Base-by-base conservation (phyloP, 2,113 vertebrate species). In the Passer domesticus region DNA sequence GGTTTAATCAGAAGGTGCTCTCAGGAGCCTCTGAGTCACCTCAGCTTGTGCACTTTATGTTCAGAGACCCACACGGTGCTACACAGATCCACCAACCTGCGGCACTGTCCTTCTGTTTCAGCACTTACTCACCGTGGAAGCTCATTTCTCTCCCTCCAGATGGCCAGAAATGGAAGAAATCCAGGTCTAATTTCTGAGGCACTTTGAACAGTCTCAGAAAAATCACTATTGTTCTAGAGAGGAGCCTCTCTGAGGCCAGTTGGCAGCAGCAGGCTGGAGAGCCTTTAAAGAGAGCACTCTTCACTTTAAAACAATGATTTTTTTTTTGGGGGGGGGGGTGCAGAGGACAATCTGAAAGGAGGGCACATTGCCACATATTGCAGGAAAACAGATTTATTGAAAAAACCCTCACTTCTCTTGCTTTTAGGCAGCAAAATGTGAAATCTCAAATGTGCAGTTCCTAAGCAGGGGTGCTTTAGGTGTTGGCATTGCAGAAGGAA, bases 141-240 rank as follows among this genome's bases (percentile, higher is more conserved):
- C 73, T 95, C 92, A 53, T 94, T 97, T 96, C 90, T 92, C 64
- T 93, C 69, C 88, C 92, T 96, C 95, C 96, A 97, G 95, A 96
- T 96, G 95, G 95, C 85, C 94, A 89, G 83, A 95, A 90, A 93
- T 96, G 95, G 95, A 97, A 90, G 83, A 89, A 92, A 69, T 94
- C 96, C 95, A 97, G 88, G 90, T 96, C 88, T 95, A 75, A 95
- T 97, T 96, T 97, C 85, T 95, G 79, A 97, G 92, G 76, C 90
- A 12, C 82, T 92, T 92, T 67, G 68, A 94, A 92, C 86, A 83
- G 86, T 53, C 95, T 92, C 92, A 92, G 94, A 96, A 96, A 96
- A 96, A 93, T 94, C 92, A 44, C 83, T 93, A 93, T 97, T 96
- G 94, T 97, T 97, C 88, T 96, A 8, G 79, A 92, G 85, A 78